Evolutionary conservation across 2,113 vertebrate species (phyloP), one percentile per base, ranked within the genome.

Genomic region (Antennarius striatus): DNA sequence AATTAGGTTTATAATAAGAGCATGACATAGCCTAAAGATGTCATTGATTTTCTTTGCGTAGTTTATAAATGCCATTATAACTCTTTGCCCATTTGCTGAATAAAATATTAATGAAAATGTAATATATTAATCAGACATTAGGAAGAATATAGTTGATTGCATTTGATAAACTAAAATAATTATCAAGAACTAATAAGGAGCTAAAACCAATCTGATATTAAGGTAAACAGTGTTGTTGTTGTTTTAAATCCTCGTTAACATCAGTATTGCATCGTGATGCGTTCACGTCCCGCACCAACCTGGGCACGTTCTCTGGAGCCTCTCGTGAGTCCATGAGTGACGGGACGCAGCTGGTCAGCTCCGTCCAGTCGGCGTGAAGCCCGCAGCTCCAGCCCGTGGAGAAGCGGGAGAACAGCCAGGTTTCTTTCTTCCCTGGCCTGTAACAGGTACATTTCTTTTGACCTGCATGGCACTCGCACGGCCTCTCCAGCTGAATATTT

Each of bases 361-460:
- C 94, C 0, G 94, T 95, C 94, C 94, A 95, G 90, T 95, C 94
- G 1, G 94, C 94, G 3, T 95, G 94, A 10, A 95, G 92, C 4
- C 94, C 94, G 55, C 94, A 95, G 82, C 93, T 94, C 94, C 94
- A 95, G 68, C 94, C 94, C n/a, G 94, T 95, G 79, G 94, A 95
- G 79, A 95, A 94, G 4, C 94, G 92, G 10, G 94, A 95, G 68
- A 95, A 95, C 6, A 99, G 93, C 97, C 97, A 99, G 39, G 96
- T 97, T 77, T 98, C 97, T 45, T 92, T 93, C 79, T 96, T 97
- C 62, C 97, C 97, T 4, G 97, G 97, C 68, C 97, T 93, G 80
- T 88, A 94, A 86, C 97, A 99, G 75, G 95, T 96, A 80, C 97
- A 99, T 85, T 98, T 98, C 93, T 99, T 99, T 91, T 98, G 97